A percentile compares a stretch with the other conserved stretches of the same genome.
Evolutionary conservation across 2,888 invertebrate species (phyloP).

Genomic region (Ectropis crepuscularia): DNA sequence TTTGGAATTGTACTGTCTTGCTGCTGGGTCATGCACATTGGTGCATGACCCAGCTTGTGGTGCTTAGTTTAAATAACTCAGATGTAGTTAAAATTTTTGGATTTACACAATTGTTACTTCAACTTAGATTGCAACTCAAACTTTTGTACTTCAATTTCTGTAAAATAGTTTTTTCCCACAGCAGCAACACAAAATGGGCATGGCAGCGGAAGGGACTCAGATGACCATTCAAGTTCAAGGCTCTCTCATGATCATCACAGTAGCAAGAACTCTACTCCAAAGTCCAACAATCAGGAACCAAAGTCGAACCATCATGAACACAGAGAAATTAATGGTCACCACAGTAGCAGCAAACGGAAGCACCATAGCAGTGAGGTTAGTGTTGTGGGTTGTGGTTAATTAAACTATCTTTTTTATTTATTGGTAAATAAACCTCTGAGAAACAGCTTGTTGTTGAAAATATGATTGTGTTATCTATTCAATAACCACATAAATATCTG

Average conservation of each 20-base stretch:
- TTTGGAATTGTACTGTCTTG: too few species aligned
- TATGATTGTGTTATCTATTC: too few species aligned
- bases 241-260: conserved; percentile 41
- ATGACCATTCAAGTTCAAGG: conserved; percentile 60
- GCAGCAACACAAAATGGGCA: conserved; percentile 69
- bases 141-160: background rate
- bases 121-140: background rate
- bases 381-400: conserved; percentile 25
- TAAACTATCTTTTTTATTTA: conserved; percentile 18
- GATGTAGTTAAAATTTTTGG: too few species aligned
- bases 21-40: too few species aligned
- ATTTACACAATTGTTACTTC: too few species aligned
- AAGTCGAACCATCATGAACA: conserved; percentile 23
- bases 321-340: conserved; percentile 64
- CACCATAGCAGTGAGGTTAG: conserved; percentile 76
- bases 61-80: too few species aligned
- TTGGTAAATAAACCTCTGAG: conserved; percentile 3
- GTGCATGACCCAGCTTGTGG: too few species aligned
- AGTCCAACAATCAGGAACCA: conserved; percentile 18
- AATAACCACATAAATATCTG: too few species aligned
- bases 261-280: conserved; percentile 46
- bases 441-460: background rate
- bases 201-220: conserved; percentile 68
- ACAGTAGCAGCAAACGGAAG: conserved; percentile 67
- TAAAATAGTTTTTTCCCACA: conserved; percentile 44